These are phyloP conservation scores for Litoditis marina DNA, from an alignment of 2,888 invertebrate species.

Conservation along the genomic window DNA sequence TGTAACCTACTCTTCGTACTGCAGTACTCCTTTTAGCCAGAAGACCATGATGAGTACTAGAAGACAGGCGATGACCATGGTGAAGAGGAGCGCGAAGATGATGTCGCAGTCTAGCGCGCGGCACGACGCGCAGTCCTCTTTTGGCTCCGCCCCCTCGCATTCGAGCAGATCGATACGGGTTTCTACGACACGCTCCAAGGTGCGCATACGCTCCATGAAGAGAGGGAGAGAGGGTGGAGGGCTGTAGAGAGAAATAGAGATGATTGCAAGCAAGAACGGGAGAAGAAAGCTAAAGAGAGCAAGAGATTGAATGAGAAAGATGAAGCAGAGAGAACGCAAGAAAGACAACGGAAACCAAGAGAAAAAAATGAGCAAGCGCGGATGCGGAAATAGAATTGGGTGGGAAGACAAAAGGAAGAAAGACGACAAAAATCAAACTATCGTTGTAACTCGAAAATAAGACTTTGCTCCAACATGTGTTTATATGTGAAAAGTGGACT, in stretches of 20 bases:
- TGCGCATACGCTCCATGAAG: conserved; percentile 32
- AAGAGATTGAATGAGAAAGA: conserved; percentile 3
- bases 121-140: conserved; percentile 53
- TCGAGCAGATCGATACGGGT: conserved; percentile 52
- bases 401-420: neutral
- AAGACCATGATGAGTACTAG: conserved; percentile 59
- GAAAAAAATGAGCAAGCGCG: neutral
- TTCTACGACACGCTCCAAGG: conserved; percentile 55
- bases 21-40: conserved; percentile 59
- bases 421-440: too few relatives aligned
- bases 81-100: conserved; percentile 59
- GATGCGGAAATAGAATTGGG: neutral
- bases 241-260: neutral
- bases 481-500: too few relatives aligned
- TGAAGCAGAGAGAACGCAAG: conserved; percentile 4
- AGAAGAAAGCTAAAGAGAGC: conserved; percentile 7
- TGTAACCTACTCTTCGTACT: conserved; percentile 57
- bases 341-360: neutral
- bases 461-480: too few relatives aligned
- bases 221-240: neutral
- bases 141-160: conserved; percentile 39
- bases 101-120: conserved; percentile 61
- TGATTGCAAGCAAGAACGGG: conserved; percentile 7
- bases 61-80: conserved; percentile 55
- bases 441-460: too few relatives aligned